Evolutionary conservation across 2,888 invertebrate genomes (phyloP), one percentile per base, ranked within the genome.

Genomic region (Drosophila neonasuta): DNA sequence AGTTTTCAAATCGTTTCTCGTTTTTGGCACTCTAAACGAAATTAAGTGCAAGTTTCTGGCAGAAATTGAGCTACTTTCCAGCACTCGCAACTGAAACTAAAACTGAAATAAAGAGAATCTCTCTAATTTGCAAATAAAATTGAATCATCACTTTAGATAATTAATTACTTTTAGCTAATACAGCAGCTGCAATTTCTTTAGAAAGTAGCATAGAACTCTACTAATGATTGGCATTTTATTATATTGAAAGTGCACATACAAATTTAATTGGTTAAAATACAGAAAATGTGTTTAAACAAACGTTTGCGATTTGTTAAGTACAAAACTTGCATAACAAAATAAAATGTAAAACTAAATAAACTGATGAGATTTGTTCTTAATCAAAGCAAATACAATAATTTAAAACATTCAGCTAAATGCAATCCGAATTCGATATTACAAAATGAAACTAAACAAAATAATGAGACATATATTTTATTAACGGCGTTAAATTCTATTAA

Each of bases 41-140:
- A 80, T 78, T 41, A 59, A 78, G 52, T 68, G 67, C 58, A 77
- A 66, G 59, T 56, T 48, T 55, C 55, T 62, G 51, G 56, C 55
- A 32, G 52, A 69, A 61, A 66, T 57, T 64, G 41, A 59, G 69
- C 30, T 56, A 49, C 62, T 61, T 51, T 59, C 32, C 30, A 36
- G 46, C 51, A 48, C 17, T 10, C 15, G 39, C 24, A 41, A 13
- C 9, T 6, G 17, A n/a, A 17, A 51, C 8, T 17, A 11, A 6
- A 41, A 15, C 8, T 24, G 8, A 41, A 41, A 15, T 41, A 17
- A 49, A 10, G 34, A 3, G 20, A 46, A 15, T 45, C 32, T 20
- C n/a, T 54, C 10, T 15, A 36, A 13, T 24, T 36, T 34, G 24
- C 20, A 46, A 46, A 34, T 45, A 44, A 55, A 56, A 48, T 8